phyloP scores from a whole-genome alignment of 2,113 vertebrate genomes.

The Ceyx melanurus region DNA sequence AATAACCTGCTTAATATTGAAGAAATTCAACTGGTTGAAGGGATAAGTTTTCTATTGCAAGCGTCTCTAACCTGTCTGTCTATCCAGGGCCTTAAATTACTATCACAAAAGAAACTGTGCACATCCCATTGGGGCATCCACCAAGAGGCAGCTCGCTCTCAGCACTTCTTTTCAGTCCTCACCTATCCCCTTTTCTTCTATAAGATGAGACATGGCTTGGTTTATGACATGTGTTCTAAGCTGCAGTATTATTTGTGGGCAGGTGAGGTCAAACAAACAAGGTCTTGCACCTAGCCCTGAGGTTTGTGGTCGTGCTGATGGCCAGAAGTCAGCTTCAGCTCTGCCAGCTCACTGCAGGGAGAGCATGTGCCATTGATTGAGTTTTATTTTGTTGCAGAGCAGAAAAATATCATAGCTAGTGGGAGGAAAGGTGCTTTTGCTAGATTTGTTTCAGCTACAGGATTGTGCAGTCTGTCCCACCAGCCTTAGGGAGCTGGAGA shows the following conservation, averaged over 20 bases:
- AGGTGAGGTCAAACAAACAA: not conserved
- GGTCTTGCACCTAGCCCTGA: not conserved
- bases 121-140: not conserved
- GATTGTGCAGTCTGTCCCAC: not conserved
- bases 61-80: not conserved
- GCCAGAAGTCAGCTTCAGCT: not conserved
- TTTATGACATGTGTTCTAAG: not conserved
- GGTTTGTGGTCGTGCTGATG: not conserved
- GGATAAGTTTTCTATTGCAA: not conserved
- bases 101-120: not conserved
- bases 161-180: not conserved
- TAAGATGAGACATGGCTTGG: not conserved
- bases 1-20: not conserved
- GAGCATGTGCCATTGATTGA: not conserved
- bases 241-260: not conserved
- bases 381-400: not conserved
- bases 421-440: not conserved
- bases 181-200: not conserved
- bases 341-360: not conserved
- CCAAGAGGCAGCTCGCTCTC: not conserved
- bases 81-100: not conserved
- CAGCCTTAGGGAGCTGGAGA: not conserved
- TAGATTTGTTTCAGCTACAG: not conserved
- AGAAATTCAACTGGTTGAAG: not conserved
- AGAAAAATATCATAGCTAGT: not conserved